Conservation (phyloP, 2,888 invertebrate genomes). For the Dryocosmus kuriphilus region DNA sequence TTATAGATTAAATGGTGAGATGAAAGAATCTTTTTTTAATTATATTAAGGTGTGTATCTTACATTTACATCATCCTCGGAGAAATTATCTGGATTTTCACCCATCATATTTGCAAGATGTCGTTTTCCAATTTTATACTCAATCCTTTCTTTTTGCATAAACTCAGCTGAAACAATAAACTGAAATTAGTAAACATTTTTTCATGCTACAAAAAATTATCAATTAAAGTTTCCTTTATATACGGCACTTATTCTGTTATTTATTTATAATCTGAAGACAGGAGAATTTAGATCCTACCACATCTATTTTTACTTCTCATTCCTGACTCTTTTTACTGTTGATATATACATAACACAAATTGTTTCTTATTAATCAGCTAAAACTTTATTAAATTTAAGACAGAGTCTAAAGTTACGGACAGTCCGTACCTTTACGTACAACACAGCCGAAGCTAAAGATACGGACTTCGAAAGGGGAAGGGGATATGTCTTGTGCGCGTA, state of each 20-base stretch:
- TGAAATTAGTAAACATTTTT: not conserved
- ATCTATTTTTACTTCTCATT: too few relatives aligned
- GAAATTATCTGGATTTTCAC: constrained; percentile 92
- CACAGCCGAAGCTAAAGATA: too few relatives aligned
- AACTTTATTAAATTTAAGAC: not conserved
- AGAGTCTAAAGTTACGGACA: too few relatives aligned
- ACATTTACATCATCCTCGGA: constrained; percentile 93
- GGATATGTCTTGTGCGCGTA: too few relatives aligned
- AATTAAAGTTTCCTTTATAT: not conserved
- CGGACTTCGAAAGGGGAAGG: too few relatives aligned
- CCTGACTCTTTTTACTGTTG: too few relatives aligned
- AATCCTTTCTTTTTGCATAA: constrained; percentile 87
- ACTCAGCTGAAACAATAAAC: constrained; percentile 80
- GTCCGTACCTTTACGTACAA: too few relatives aligned
- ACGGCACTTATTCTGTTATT: not conserved
- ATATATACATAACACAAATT: too few relatives aligned
- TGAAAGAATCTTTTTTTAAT: constrained; percentile 9
- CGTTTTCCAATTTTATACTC: constrained; percentile 95
- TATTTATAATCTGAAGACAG: not conserved
- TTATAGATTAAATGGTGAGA: constrained; percentile 21
- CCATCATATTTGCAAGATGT: constrained; percentile 99
- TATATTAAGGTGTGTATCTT: constrained; percentile 63
- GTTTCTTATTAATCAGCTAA: too few relatives aligned
- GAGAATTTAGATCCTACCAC: too few relatives aligned
- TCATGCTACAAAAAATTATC: too few relatives aligned